Conservation (phyloP, 1,140 invertebrate genomes). For the Grapholita molesta region DNA sequence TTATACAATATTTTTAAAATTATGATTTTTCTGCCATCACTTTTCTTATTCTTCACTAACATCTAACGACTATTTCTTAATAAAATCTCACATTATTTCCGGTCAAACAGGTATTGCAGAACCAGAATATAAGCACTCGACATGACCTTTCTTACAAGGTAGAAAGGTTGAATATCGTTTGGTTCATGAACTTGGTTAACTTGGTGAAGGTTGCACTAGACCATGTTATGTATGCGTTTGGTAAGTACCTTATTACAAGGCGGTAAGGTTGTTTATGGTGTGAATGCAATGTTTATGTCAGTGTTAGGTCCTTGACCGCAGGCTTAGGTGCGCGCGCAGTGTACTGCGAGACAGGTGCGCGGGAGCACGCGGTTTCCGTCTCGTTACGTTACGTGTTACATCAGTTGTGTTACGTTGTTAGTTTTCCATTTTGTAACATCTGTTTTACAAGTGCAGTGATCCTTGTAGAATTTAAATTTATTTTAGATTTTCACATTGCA, state of each 20-base stretch:
- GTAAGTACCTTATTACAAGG: not conserved
- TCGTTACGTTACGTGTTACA: not conserved
- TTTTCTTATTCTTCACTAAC: not conserved
- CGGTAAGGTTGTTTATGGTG: not conserved
- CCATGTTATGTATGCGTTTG: not conserved
- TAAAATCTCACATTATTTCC: slow-evolving; percentile 29
- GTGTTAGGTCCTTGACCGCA: slow-evolving; percentile 54
- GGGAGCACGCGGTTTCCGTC: slow-evolving; percentile 34
- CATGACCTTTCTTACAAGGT: not conserved
- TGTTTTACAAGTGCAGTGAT: not conserved
- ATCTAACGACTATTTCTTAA: not conserved
- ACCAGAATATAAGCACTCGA: not conserved
- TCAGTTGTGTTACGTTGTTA: not conserved
- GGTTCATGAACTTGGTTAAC: not conserved
- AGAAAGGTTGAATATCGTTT: not conserved
- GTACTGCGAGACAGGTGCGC: slow-evolving; percentile 50
- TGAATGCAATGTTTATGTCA: not conserved
- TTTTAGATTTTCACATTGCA: too few relatives aligned
- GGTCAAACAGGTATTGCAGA: slow-evolving; percentile 54
- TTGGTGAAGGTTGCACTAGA: not conserved
- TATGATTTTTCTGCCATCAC: not conserved
- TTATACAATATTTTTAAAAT: not conserved
- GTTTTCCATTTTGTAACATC: not conserved
- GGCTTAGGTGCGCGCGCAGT: slow-evolving; percentile 31
- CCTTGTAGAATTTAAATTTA: too few relatives aligned